Evolutionary conservation across 2,113 vertebrate species (phyloP), one percentile per base, ranked within the genome.

Genomic region (Percopsis transmontana): DNA sequence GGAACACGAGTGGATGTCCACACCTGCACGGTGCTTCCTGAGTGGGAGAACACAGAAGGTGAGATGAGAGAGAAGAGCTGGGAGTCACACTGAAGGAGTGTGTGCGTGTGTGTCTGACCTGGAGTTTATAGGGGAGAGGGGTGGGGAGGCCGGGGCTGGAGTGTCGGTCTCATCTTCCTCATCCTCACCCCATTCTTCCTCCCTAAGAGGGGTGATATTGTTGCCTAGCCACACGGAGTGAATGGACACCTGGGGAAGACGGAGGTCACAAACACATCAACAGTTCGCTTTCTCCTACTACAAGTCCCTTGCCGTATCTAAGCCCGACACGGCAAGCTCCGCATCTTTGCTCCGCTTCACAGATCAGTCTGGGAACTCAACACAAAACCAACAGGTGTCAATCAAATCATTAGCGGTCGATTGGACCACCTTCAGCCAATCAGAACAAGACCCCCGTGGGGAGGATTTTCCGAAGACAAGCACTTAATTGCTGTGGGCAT

Each of bases 1-100:
- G 18, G 97, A 99, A 71, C 97, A 99, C 21, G 97, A 99, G 83
- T 99, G 97, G 78, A 99, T 97, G 69, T 99, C 97, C n/a, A 99
- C 97, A 0, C 97, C 96, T 33, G 97, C 97, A 23, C 96, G 93
- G 70, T 99, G 97, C 41, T 99, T 99, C 90, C 97, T 99, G 82
- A 45, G 83, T 72, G 10, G 48, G 27, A 14, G 10, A 75, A 15
- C 1, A 39, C 7, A 42, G 2, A 68, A 1, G 13, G 27, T 6
- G 3, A 60, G 19, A 8, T 33, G 6, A n/a, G n/a, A n/a, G n/a
- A n/a, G n/a, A n/a, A n/a, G n/a, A n/a, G n/a, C n/a, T n/a, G n/a
- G n/a, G n/a, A n/a, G n/a, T n/a, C n/a, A n/a, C n/a, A n/a, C n/a
- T n/a, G n/a, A n/a, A n/a, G n/a, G n/a, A n/a, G n/a, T n/a, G n/a